Conservation (phyloP, 2,888 invertebrate genomes). For the Synergus umbraculus region DNA sequence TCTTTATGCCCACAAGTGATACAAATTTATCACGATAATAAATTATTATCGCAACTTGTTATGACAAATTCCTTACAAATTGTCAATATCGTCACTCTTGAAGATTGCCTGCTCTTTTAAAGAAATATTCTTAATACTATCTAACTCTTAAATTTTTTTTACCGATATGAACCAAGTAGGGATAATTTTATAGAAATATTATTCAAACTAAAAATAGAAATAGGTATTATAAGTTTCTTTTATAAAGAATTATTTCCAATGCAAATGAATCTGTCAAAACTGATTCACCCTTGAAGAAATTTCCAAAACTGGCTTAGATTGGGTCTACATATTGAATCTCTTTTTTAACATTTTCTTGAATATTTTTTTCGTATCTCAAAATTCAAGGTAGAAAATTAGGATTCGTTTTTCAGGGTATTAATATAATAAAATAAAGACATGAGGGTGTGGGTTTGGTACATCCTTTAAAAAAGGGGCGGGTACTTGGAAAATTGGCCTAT, state of each 20-base stretch:
- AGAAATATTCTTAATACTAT: background rate
- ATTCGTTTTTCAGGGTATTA: conserved; percentile 51
- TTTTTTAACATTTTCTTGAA: background rate
- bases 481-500: conserved; percentile 70
- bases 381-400: conserved; percentile 42
- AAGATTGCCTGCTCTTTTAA: background rate
- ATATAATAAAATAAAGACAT: conserved; percentile 54
- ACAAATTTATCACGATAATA: background rate
- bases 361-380: background rate
- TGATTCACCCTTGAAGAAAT: no score
- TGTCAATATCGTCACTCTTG: background rate
- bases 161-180: no score
- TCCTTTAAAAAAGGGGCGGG: conserved; percentile 56
- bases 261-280: no score
- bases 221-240: no score
- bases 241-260: no score
- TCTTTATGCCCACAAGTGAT: conserved; percentile 24
- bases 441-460: conserved; percentile 42
- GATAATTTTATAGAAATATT: no score
- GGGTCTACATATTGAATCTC: no score
- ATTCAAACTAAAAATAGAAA: no score
- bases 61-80: background rate
- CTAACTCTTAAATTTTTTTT: no score
- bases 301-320: no score
- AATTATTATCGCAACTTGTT: background rate